phyloP scores from a whole-genome alignment of 1,140 invertebrate genomes.

The Drosophila sp. region DNA sequence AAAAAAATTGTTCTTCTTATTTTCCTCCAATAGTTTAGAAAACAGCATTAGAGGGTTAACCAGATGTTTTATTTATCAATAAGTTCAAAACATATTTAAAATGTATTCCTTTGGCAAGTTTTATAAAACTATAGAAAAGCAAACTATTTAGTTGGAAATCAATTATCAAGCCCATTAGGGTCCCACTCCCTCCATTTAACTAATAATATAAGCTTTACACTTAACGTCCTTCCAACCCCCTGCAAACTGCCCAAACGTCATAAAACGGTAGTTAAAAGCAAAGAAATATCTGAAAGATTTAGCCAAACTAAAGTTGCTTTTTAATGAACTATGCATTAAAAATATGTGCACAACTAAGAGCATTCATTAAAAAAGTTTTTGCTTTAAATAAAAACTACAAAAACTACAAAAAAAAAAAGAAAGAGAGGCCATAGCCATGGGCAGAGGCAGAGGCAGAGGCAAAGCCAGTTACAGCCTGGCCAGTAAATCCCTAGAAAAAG shows the following conservation, averaged over 20 bases:
- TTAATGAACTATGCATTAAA: conserved; percentile 79
- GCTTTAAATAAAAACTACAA: conserved; percentile 57
- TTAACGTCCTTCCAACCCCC: conserved; percentile 35
- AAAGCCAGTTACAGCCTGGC: conserved; percentile 43
- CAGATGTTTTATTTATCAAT: too few species aligned
- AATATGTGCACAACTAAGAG: conserved; percentile 79
- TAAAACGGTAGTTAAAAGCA: conserved; percentile 58
- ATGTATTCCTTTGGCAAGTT: too few species aligned
- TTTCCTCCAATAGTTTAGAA: too few species aligned
- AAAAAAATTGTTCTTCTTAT: too few species aligned
- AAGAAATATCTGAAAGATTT: conserved; percentile 40
- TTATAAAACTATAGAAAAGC: too few species aligned
- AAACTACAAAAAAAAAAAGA: conserved; percentile 33
- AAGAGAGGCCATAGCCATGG: neutral
- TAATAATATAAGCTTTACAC: conserved; percentile 57
- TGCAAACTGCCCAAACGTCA: conserved; percentile 5
- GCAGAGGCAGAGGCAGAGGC: neutral
- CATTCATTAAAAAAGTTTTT: conserved; percentile 80
- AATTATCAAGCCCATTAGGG: conserved; percentile 64
- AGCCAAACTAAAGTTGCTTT: conserved; percentile 61
- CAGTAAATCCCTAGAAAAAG: conserved; percentile 75
- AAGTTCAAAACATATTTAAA: too few species aligned
- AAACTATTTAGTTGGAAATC: conserved; percentile 29
- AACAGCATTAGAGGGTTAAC: too few species aligned
- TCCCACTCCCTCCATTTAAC: conserved; percentile 20